Percentiles rank a stretch among this genome's conserved stretches.
These are phyloP conservation scores for Epistrophe eligans DNA, from an alignment of 2,888 invertebrate species.

Conservation along the genomic window DNA sequence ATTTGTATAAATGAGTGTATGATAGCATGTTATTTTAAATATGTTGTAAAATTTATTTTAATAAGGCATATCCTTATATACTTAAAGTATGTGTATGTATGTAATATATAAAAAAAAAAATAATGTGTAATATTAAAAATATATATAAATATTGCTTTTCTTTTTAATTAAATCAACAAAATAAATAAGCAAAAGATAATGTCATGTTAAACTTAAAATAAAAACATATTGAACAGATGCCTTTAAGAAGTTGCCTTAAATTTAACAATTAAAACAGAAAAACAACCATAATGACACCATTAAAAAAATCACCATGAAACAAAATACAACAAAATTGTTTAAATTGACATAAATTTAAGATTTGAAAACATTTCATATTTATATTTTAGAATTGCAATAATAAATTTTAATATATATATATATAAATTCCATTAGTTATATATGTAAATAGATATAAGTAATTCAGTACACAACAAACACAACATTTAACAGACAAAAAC, in stretches of 20 bases:
- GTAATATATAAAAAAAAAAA: neutral
- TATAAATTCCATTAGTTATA: slow-evolving; percentile 9
- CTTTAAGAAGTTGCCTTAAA: slow-evolving; percentile 83
- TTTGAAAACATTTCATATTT: neutral
- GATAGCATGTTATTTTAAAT: slow-evolving; percentile 14
- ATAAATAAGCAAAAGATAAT: slow-evolving; percentile 31
- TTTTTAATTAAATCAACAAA: slow-evolving; percentile 29
- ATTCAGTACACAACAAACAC: slow-evolving; percentile 19
- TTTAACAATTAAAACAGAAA: slow-evolving; percentile 66
- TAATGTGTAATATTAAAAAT: neutral
- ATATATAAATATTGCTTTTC: slow-evolving; percentile 3
- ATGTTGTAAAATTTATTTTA: slow-evolving; percentile 19
- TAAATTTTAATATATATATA: slow-evolving; percentile 3
- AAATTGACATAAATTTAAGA: neutral
- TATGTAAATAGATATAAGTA: slow-evolving; percentile 23
- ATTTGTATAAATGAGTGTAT: slow-evolving; percentile 45
- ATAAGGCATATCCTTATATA: slow-evolving; percentile 64
- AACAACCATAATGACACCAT: slow-evolving; percentile 55
- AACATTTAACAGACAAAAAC: slow-evolving; percentile 30
- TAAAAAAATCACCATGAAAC: slow-evolving; percentile 46
- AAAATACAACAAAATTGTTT: neutral
- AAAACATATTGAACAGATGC: slow-evolving; percentile 80
- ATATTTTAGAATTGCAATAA: slow-evolving; percentile 33
- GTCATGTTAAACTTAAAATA: slow-evolving; percentile 31
- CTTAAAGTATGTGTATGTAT: slow-evolving; percentile 37